Base-by-base conservation (phyloP, 1,140 invertebrate genomes). In the Microvelia longipes region DNA sequence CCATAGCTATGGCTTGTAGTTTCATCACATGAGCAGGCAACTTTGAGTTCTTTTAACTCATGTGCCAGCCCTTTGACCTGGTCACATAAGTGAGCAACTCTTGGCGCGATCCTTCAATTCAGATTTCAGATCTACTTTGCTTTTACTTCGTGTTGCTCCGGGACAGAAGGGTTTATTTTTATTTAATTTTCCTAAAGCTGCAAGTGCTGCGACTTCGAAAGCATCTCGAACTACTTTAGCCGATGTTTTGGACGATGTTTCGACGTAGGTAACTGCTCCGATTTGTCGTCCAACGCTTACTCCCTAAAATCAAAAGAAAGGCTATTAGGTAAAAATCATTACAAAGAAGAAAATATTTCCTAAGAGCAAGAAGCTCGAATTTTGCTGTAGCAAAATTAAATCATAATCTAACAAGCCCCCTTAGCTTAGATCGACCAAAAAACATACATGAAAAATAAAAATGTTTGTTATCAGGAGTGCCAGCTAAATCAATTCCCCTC, bases 231-330 rank as follows among this genome's bases (percentile, higher is more conserved):
- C 85, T 28, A 83, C 85, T 73, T 84, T 83, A 28, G 78, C 79
- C 1, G 84, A 84, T 0, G 82, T 82, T 73, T 84, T 83, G 11
- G 86, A 80, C 29, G 85, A 86, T 2, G 85, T 86, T 75, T 87
- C 86, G 30, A 86, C 85, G 75, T 87, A 87, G 0, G 85, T 86
- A n/a, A 83, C 82, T 0, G 85, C 85, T n/a, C 83, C 83, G 2
- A 87, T 80, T 74, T 85, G 82, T 76, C 85, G 82, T 26, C 83
- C 84, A 69, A 84, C 82, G 25, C 78, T 78, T 64, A 84, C 73
- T 69, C 82, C 83, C 82, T 83, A 80, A 60, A 71, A 73, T 5
- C 71, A 61, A 50, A 50, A 19, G 5, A 68, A 73, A 61, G 28
- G 1, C n/a, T n/a, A n/a, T n/a, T n/a, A n/a, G n/a, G n/a, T n/a